Base-by-base conservation (phyloP, 2,797 vertebrate species). In the Myripristis murdjan region DNA sequence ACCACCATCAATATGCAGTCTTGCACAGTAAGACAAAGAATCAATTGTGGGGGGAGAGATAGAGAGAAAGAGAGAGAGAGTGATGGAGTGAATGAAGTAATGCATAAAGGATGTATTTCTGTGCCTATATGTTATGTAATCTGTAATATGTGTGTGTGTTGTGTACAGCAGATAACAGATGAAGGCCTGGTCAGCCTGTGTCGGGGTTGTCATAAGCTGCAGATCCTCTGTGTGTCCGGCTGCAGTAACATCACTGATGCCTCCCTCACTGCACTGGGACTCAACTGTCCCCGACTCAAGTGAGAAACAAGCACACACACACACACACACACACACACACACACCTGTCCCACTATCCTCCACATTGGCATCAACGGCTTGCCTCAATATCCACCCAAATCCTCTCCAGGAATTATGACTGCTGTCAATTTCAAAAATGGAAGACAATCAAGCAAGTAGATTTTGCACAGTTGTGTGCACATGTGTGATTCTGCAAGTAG, bases 1-100 rank as follows among this genome's bases (percentile, higher is more conserved):
- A 93, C 94, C 86, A 97, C 95, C 91, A 95, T 98, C 92, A 98
- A 97, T 83, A 91, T 98, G 72, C 97, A 98, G 82, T 96, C 96
- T n/a, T 98, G 97, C 87, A 96, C 95, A 44, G 96, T 98, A 92
- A 94, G 95, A 89, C 54, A 59, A 23, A 68, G 24, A 67, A 62
- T 64, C 67, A 22, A 18, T 51, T 54, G 60, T 47, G 26, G 28
- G 28, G 26, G 20, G 28, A 6, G 44, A 26, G 24, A 11, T n/a
- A n/a, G n/a, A n/a, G 64, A 24, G 9, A 0, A 14, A 44, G 23
- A 39, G 22, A 16, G 33, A 51, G 39, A 20, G 24, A 44, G 33
- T 39, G 44, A 61, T 62, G 2, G 43, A 11, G 56, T 39, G 33
- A 39, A 7, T 35, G 16, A 37, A 35, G 53, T 52, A 55, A 72